Percentiles rank a stretch among this genome's conserved stretches.
Evolutionary conservation across 2,888 invertebrate genomes (phyloP).

Genomic region (Troglohyphantes excavatus): DNA sequence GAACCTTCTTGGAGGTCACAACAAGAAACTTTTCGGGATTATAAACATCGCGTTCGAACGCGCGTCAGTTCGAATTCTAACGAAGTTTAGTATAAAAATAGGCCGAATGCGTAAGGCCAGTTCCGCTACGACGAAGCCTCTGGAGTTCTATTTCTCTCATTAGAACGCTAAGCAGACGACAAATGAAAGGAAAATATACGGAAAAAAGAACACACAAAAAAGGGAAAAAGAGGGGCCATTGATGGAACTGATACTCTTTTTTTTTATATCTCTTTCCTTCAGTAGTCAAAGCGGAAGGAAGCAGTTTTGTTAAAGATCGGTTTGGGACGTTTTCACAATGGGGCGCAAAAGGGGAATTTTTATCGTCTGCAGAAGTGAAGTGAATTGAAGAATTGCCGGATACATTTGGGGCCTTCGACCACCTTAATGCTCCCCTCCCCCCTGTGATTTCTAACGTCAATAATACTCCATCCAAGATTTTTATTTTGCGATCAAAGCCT

Average conservation of each 20-base stretch:
- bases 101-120: conserved; percentile 35
- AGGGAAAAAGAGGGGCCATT: conserved; percentile 3
- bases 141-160: conserved; percentile 47
- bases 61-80: not conserved
- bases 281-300: conserved; percentile 37
- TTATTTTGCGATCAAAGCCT: too few species aligned
- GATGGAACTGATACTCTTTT: conserved; percentile 23
- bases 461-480: too few species aligned
- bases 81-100: conserved; percentile 20
- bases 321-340: conserved; percentile 2
- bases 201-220: conserved; percentile 28
- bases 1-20: not conserved
- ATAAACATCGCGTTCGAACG: conserved; percentile 1
- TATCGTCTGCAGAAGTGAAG: not conserved
- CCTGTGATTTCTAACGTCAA: too few species aligned
- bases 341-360: not conserved
- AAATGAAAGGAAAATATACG: conserved; percentile 5
- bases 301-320: not conserved
- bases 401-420: too few species aligned
- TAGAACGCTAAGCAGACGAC: conserved; percentile 45
- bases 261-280: not conserved
- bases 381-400: not conserved
- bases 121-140: conserved; percentile 32
- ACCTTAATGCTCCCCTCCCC: too few species aligned
- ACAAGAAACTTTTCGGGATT: conserved; percentile 8